Base-by-base conservation (phyloP, 2,888 invertebrate genomes). In the Cephonodes hylas region DNA sequence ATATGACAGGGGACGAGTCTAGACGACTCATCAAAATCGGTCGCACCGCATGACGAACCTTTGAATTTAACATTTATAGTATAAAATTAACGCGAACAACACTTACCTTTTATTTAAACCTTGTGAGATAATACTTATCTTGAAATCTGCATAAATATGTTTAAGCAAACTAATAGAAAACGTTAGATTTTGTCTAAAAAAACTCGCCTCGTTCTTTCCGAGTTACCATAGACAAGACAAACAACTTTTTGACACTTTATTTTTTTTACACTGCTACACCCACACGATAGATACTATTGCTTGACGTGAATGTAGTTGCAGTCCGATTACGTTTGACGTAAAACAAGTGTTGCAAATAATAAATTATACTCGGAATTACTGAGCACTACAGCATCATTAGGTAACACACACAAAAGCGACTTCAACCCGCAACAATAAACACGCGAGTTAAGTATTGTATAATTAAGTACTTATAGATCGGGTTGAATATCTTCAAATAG, bases 21-120 rank as follows among this genome's bases (percentile, higher is more conserved):
- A 86, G 84, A 86, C 89, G 88, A 89, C 88, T 86, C 82, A 84
- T 84, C 79, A 72, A 75, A 75, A 75, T 68, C 66, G 67, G 66
- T 67, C 69, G 64, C 65, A 66, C 74, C 71, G 71, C 71, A 69
- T 67, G 68, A 72, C 65, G 68, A 70, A 69, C 27, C 18, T 18
- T 70, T 72, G 64, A 65, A 61, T 60, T 68, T 64, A 70, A 68
- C 64, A 63, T 61, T 63, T 61, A 58, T 61, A 63, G 63, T 48
- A 53, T 23, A 22, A 20, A 13, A 18, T 46, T 56, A 66, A 31
- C 18, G 18, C n/a, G 10, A 46, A 58, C n/a, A 15, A 56, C 13
- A 76, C 81, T 65, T 81, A 88, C 88, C 85, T 84, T 74, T 67
- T 64, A 63, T 66, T 70, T 70, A 66, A 62, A 70, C 68, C 62